Conservation (phyloP, 2,113 vertebrate genomes). For the Jaculus jaculus region DNA sequence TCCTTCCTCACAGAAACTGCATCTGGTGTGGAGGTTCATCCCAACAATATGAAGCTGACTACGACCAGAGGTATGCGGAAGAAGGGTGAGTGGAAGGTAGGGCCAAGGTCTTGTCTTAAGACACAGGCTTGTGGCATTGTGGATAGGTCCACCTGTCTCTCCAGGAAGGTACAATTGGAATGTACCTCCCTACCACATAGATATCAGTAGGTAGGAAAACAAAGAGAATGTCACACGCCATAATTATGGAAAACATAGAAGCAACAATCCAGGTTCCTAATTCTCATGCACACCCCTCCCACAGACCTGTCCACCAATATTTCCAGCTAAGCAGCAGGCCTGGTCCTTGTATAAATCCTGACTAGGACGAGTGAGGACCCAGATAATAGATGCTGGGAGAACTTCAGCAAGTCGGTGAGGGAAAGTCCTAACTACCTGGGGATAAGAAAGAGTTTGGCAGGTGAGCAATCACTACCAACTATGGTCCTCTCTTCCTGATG, state of each 20-base stretch:
- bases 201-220: neutral
- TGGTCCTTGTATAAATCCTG: neutral
- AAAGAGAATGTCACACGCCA: neutral
- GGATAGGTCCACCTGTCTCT: neutral
- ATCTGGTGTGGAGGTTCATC: no score
- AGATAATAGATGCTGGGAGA: neutral
- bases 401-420: neutral
- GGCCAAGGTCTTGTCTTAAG: neutral
- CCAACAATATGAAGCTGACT: no score
- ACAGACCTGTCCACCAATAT: neutral
- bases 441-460: neutral
- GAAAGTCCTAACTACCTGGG: neutral
- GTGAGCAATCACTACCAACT: neutral
- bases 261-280: neutral
- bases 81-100: neutral
- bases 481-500: neutral
- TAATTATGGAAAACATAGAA: neutral
- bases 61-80: neutral
- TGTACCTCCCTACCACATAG: neutral
- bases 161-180: neutral
- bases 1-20: no score
- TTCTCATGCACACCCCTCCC: neutral
- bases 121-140: neutral
- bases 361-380: neutral
- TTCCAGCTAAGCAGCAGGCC: neutral